These are phyloP conservation scores for Miltochrista miniata DNA, from an alignment of 2,888 invertebrate genomes.

Conservation along the genomic window DNA sequence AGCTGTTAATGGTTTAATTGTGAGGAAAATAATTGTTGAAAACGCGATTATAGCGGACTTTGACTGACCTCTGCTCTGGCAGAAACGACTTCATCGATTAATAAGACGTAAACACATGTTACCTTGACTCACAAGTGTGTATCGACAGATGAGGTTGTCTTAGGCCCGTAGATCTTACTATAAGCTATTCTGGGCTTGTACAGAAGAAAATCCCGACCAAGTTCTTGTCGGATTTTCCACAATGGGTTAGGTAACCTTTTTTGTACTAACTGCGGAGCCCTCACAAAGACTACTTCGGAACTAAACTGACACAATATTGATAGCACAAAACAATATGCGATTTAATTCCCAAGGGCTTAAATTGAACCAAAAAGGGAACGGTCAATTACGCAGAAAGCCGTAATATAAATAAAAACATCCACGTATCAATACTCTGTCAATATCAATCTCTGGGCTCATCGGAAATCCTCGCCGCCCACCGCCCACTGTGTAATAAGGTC, in stretches of 20 bases:
- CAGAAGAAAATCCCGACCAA: too few relatives aligned
- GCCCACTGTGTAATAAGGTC: constrained; percentile 8
- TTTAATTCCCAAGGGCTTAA: background rate
- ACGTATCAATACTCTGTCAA: too few relatives aligned
- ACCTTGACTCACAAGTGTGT: too few relatives aligned
- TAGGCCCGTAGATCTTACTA: too few relatives aligned
- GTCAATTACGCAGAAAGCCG: background rate
- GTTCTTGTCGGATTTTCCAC: too few relatives aligned
- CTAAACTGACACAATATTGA: too few relatives aligned
- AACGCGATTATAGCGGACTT: background rate
- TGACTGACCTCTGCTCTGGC: background rate
- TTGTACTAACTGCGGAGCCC: too few relatives aligned
- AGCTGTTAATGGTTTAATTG: background rate
- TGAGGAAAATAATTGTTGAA: background rate
- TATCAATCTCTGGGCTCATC: constrained; percentile 5
- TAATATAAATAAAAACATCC: constrained; percentile 1
- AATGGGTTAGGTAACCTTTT: too few relatives aligned
- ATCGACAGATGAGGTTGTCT: too few relatives aligned
- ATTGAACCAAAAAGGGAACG: background rate
- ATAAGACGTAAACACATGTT: background rate
- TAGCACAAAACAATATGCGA: background rate
- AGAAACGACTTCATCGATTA: background rate
- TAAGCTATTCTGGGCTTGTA: too few relatives aligned
- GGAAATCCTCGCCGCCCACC: constrained; percentile 6
- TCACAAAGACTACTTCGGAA: too few relatives aligned